These are phyloP conservation scores for Mythimna albipuncta DNA, from an alignment of 2,888 invertebrate genomes.

Conservation along the genomic window DNA sequence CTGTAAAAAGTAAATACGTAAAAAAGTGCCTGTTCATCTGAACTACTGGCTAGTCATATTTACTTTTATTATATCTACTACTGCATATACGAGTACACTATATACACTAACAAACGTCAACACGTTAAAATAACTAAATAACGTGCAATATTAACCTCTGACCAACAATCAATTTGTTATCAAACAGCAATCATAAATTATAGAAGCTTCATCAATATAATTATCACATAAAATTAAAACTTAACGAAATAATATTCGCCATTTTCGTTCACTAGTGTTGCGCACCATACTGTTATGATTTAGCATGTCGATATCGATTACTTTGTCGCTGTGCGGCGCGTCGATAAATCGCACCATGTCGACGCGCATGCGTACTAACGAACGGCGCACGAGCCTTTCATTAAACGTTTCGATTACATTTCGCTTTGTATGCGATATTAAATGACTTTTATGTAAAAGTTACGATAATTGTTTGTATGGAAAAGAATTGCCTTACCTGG, in stretches of 20 bases:
- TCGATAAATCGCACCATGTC: conserved; percentile 81
- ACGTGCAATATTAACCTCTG: conserved; percentile 38
- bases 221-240: conserved; percentile 32
- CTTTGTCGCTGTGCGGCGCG: conserved; percentile 71
- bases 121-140: conserved; percentile 12
- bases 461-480: conserved; percentile 75
- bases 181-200: conserved; percentile 31
- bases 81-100: no score
- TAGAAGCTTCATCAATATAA: conserved; percentile 39
- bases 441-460: conserved; percentile 83
- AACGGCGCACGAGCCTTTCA: conserved; percentile 77
- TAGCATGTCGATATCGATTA: conserved; percentile 83
- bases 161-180: conserved; percentile 37
- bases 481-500: conserved; percentile 58
- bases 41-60: no score
- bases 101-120: not conserved
- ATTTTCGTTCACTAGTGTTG: conserved; percentile 53
- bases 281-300: conserved; percentile 67
- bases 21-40: no score
- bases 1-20: no score
- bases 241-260: conserved; percentile 29
- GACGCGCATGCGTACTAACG: conserved; percentile 78
- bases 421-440: conserved; percentile 77
- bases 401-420: conserved; percentile 82
- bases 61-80: no score